These are phyloP conservation scores for Channa striata DNA, from an alignment of 2,797 vertebrate genomes.

Conservation along the genomic window DNA sequence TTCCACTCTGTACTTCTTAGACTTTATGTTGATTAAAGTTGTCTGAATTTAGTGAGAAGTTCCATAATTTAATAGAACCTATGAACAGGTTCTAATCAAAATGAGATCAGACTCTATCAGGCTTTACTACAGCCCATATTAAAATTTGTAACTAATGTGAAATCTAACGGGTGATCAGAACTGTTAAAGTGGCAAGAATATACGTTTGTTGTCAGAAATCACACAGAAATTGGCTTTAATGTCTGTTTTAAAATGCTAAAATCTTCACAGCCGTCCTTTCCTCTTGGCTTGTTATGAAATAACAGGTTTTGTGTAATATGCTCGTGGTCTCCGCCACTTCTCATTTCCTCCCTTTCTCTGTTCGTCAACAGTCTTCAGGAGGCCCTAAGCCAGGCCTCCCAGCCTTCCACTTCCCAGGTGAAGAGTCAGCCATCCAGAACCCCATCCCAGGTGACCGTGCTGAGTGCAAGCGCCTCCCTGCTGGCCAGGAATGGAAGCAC, in stretches of 20 bases:
- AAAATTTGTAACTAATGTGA: not conserved
- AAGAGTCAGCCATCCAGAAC: slow-evolving; percentile 94
- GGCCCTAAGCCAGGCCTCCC: slow-evolving; percentile 95
- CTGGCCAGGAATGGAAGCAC: slow-evolving; percentile 99
- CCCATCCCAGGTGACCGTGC: slow-evolving; percentile 95
- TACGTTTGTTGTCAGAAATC: not conserved
- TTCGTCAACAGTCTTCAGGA: slow-evolving; percentile 96
- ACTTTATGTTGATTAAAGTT: no score
- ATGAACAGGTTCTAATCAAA: not conserved
- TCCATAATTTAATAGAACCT: not conserved
- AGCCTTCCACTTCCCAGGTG: slow-evolving; percentile 92
- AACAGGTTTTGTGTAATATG: slow-evolving; percentile 26
- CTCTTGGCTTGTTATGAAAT: not conserved
- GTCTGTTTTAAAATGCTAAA: no score
- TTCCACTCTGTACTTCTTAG: slow-evolving; percentile 24
- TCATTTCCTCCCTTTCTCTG: slow-evolving; percentile 74
- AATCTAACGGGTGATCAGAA: not conserved
- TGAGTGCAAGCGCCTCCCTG: slow-evolving; percentile 97
- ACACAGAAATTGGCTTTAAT: not conserved
- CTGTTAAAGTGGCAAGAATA: not conserved
- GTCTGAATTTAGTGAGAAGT: not conserved
- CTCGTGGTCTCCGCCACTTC: slow-evolving; percentile 40
- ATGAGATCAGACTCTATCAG: not conserved
- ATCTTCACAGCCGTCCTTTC: not conserved
- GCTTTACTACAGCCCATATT: not conserved